Evolutionary conservation across 2,888 invertebrate genomes (phyloP).

Genomic region (Phaedon cochleariae): DNA sequence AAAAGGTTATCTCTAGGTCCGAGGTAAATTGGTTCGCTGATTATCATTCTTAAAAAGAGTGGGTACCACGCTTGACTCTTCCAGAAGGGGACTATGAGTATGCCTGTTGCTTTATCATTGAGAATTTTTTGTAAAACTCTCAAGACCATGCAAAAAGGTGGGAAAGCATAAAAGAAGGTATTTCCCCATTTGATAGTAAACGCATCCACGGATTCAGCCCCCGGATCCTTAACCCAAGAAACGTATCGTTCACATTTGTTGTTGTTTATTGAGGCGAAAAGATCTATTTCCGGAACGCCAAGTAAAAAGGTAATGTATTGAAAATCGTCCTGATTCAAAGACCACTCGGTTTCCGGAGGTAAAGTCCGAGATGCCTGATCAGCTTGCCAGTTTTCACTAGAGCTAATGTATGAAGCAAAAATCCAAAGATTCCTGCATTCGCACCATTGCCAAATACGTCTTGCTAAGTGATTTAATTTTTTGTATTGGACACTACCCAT

Average conservation of each 20-base stretch:
- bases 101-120: slow-evolving; percentile 43
- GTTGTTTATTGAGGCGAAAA: slow-evolving; percentile 26
- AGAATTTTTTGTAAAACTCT: slow-evolving; percentile 46
- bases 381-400: slow-evolving; percentile 38
- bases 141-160: slow-evolving; percentile 46
- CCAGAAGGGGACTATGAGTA: slow-evolving; percentile 48
- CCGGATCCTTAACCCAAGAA: slow-evolving; percentile 45
- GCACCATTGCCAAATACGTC: slow-evolving; percentile 46
- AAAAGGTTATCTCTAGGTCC: slow-evolving; percentile 12
- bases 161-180: slow-evolving; percentile 46
- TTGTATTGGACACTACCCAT: slow-evolving; percentile 41
- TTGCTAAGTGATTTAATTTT: slow-evolving; percentile 36
- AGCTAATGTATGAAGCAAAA: slow-evolving; percentile 40
- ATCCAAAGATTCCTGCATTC: slow-evolving; percentile 39
- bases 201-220: slow-evolving; percentile 41
- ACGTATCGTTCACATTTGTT: slow-evolving; percentile 25
- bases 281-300: slow-evolving; percentile 21
- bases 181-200: slow-evolving; percentile 42
- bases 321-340: slow-evolving; percentile 4
- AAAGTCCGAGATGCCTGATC: slow-evolving; percentile 42
- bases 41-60: neutral
- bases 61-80: slow-evolving; percentile 48
- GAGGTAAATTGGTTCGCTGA: slow-evolving; percentile 5
- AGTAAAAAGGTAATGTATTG: neutral
- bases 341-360: slow-evolving; percentile 34